Evolutionary conservation across 2,888 invertebrate species (phyloP).

Genomic region (Neoitamus cyanurus): DNA sequence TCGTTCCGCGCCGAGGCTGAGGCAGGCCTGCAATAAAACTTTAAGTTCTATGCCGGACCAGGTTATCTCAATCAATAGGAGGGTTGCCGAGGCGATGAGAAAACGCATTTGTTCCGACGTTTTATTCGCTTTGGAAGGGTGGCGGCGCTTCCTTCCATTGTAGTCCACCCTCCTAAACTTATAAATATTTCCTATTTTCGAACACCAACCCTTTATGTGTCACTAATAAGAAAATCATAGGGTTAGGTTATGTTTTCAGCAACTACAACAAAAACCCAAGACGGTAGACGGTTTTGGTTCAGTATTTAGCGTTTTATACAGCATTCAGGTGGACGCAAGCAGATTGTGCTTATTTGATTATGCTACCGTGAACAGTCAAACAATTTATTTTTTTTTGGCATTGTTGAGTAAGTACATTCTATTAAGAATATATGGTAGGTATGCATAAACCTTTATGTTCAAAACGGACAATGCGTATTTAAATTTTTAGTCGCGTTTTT

Average conservation of each 20-base stretch:
- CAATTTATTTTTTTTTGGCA: no score
- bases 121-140: not conserved
- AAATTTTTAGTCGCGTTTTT: no score
- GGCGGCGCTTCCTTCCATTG: not conserved
- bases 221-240: not conserved
- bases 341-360: no score
- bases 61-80: constrained; percentile 29
- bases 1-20: not conserved
- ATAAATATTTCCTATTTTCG: not conserved
- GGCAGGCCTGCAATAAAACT: constrained; percentile 8
- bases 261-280: no score
- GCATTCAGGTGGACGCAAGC: no score
- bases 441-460: no score
- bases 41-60: constrained; percentile 19
- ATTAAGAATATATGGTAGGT: no score
- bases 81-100: not conserved
- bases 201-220: not conserved
- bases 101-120: not conserved
- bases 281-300: no score
- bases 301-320: no score
- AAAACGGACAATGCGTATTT: no score
- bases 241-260: not conserved
- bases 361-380: no score
- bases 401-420: no score
- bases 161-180: not conserved